A percentile compares a stretch with the other conserved stretches of the same genome.
These are phyloP conservation scores for Scleropages formosus DNA, from an alignment of 2,797 vertebrate genomes.

Conservation along the genomic window DNA sequence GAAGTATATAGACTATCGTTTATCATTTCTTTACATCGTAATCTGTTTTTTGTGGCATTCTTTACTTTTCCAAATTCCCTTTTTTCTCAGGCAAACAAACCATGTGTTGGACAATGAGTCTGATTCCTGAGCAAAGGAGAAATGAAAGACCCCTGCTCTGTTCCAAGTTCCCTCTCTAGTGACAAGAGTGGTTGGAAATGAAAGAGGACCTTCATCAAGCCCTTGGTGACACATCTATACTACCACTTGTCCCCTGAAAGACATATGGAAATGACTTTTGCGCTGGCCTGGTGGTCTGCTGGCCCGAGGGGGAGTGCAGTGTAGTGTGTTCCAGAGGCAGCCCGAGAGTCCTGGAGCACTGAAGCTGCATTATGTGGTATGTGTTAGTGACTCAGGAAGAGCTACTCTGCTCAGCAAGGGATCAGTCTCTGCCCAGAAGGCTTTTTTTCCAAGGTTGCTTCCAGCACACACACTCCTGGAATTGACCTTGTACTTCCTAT, in stretches of 20 bases:
- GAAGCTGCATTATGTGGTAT: neutral
- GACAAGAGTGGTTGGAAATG: neutral
- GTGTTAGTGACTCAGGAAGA: neutral
- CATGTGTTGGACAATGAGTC: slow-evolving; percentile 9
- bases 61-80: no score
- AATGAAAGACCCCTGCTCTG: neutral
- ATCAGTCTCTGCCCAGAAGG: neutral
- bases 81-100: neutral
- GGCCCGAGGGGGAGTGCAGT: neutral
- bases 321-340: neutral
- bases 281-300: neutral
- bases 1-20: no score
- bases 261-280: no score
- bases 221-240: neutral
- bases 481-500: no score
- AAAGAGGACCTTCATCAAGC: neutral
- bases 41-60: no score
- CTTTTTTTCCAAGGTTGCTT: no score
- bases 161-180: neutral
- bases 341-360: neutral
- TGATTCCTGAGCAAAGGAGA: neutral
- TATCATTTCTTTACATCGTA: no score
- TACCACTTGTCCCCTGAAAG: no score
- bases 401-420: no score
- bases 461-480: no score